Evolutionary conservation across 2,888 invertebrate genomes (phyloP).

Genomic region (Thera britannica): DNA sequence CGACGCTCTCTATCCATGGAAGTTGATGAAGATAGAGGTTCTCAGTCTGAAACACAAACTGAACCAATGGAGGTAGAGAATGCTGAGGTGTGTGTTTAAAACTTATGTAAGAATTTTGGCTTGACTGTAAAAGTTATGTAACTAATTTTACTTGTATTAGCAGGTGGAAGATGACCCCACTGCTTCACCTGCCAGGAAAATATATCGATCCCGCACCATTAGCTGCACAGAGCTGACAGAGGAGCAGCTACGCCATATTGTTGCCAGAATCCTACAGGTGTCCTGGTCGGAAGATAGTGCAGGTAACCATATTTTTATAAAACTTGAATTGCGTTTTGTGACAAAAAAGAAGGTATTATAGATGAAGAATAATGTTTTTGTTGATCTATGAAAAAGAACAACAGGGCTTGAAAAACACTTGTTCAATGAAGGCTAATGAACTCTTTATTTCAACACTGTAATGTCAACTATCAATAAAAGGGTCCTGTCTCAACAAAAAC

Average conservation of each 20-base stretch:
- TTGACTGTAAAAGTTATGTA: slow-evolving; percentile 21
- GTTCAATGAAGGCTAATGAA: not conserved
- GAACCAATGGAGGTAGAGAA: slow-evolving; percentile 76
- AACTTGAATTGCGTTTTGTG: no score
- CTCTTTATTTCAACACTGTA: not conserved
- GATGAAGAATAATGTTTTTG: no score
- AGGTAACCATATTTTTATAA: slow-evolving; percentile 58
- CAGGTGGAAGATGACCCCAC: slow-evolving; percentile 81
- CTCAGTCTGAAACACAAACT: slow-evolving; percentile 71
- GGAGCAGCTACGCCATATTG: slow-evolving; percentile 86
- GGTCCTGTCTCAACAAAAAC: no score
- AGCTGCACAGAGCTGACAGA: slow-evolving; percentile 86
- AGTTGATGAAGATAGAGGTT: slow-evolving; percentile 79
- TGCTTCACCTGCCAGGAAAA: slow-evolving; percentile 75
- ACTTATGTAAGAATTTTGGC: slow-evolving; percentile 23
- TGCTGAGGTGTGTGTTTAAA: slow-evolving; percentile 1
- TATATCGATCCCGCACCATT: slow-evolving; percentile 73
- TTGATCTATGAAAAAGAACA: no score
- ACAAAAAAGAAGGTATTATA: no score
- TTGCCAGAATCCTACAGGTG: slow-evolving; percentile 89
- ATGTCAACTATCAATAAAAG: no score
- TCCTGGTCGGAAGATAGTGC: slow-evolving; percentile 87
- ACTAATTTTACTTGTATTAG: slow-evolving; percentile 19
- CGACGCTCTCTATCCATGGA: slow-evolving; percentile 79
- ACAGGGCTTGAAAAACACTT: no score